Base-by-base conservation (phyloP, 2,797 vertebrate species). In the Trematomus bernacchii region DNA sequence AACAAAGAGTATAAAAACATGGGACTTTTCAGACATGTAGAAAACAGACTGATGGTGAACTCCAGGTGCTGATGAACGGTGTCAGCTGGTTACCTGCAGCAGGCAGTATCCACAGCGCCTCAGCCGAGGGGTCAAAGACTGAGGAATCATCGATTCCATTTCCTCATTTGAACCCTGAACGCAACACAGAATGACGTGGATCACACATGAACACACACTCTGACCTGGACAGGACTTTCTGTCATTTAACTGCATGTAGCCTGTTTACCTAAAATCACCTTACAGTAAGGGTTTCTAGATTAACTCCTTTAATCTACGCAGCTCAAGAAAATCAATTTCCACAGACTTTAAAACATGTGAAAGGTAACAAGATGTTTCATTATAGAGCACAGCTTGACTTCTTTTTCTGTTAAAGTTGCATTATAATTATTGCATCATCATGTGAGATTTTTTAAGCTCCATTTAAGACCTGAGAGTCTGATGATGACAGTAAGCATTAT, bases 41-140 rank as follows among this genome's bases (percentile, higher is more conserved):
- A 14, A 9, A 7, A 55, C 27, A 27, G 3, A 42, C 30, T 18
- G 1, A 5, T 42, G 37, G 11, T 53, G 16, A 23, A 23, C 27
- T 8, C 8, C 40, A 12, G 37, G 3, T 13, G 53, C 16, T 40
- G 27, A 13, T 37, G 33, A 37, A 9, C 33, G 33, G 7, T 37
- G 33, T 27, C 27, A 27, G 27, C 27, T 27, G 63, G 80, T 62
- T 86, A 97, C 98, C 97, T 96, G 96, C 79, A 98, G 86, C 80
- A 97, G 84, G 76, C 98, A 99, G 90, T 94, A 95, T 48, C 97
- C 96, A 23, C 98, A 99, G 54, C 95, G 96, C 0, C 96, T 91
- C 63, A 95, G 90, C 46, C 94, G 91, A 23, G 94, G 11, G 0
- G 76, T 82, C 2, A 91, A 58, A 3, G 75, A 51, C 62, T 90